Evolutionary conservation across 1,140 invertebrate species (phyloP), one percentile per base, ranked within the genome.

Genomic region (Atta texana): DNA sequence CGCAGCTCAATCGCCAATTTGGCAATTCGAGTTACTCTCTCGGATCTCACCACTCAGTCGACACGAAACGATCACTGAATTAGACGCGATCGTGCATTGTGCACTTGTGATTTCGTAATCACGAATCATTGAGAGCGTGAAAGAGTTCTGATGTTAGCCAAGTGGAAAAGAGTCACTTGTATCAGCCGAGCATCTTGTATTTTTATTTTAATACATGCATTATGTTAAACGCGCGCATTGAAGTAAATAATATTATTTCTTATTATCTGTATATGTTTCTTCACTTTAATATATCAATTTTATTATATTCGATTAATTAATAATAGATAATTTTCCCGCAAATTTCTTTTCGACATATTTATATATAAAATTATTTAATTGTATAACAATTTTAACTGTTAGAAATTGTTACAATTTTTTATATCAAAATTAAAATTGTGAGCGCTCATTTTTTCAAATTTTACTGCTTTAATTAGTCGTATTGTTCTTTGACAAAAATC

Each of bases 1-100:
- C 57, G 18, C 14, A 18, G n/a, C 71, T 82, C 66, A 72, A 34
- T 81, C 77, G 77, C 31, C 44, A 57, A 72, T 82, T 72, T 44
- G 61, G 44, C 76, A 68, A 21, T 53, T 78, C 16, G 16, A 59
- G 3, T 51, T 39, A 57, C 14, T 34, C 31, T 39, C n/a, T 81
- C 18, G 18, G n/a, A 55, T 69, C 31, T 69, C 53, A 28, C 31
- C 21, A 44, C 5, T 71, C 59, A 16, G 12, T 18, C 34, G 21
- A n/a, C 21, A 16, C n/a, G 8, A 21, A 59, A 59, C 10, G 31
- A 59, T 10, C 49, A 16, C 3, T 72, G 21, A 72, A 44, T 76
- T 18, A 75, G 18, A 57, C 10, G 14, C 34, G 39, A 49, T 63
- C 21, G 34, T 74, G 28, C 24, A 51, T 16, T 5, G 28, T 21